Conservation (phyloP, 2,888 invertebrate species). For the Unio delphinus region DNA sequence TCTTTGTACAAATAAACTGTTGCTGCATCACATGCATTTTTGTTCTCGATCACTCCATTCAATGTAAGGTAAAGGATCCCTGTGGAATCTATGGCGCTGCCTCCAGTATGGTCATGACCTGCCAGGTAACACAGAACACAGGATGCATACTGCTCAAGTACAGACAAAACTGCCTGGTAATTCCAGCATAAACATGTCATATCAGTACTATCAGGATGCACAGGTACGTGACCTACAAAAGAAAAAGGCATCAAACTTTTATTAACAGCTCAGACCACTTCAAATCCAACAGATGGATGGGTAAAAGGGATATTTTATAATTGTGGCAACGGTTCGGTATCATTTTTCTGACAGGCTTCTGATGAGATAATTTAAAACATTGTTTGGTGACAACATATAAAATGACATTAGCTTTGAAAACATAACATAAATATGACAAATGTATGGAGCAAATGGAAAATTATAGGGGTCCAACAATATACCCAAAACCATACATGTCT, state of each 20-base stretch:
- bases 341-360: too few relatives aligned
- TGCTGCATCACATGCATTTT: slow-evolving; percentile 56
- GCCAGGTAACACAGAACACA: slow-evolving; percentile 67
- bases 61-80: slow-evolving; percentile 68
- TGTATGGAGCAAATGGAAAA: too few relatives aligned
- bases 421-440: too few relatives aligned
- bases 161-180: slow-evolving; percentile 60
- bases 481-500: too few relatives aligned
- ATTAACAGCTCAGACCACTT: too few relatives aligned
- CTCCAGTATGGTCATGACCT: slow-evolving; percentile 70
- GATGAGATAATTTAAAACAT: too few relatives aligned
- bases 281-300: too few relatives aligned
- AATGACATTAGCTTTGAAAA: too few relatives aligned
- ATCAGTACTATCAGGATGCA: slow-evolving; percentile 49
- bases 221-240: background rate
- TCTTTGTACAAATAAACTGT: slow-evolving; percentile 59
- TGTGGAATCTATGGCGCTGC: slow-evolving; percentile 57
- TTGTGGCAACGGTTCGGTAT: too few relatives aligned
- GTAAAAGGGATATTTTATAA: too few relatives aligned
- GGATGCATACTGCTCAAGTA: slow-evolving; percentile 52
- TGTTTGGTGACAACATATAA: too few relatives aligned
- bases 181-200: slow-evolving; percentile 67
- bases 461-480: too few relatives aligned
- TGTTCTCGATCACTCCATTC: slow-evolving; percentile 67
- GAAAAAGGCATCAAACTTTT: background rate